phyloP scores from a whole-genome alignment of 1,140 invertebrate species.

The Nymphalis io region DNA sequence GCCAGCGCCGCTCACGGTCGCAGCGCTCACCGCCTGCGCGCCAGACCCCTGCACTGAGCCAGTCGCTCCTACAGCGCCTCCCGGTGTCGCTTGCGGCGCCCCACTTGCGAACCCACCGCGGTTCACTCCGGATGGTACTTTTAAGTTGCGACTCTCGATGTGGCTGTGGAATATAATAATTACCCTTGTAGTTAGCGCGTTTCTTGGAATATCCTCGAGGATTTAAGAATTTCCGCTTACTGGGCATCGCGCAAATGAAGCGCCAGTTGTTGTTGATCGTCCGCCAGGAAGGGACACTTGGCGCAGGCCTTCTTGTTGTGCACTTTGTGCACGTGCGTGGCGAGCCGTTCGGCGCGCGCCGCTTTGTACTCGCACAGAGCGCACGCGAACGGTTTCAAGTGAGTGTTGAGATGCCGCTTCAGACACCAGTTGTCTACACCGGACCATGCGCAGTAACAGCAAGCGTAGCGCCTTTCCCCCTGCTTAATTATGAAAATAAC shows the following conservation, averaged over 20 bases:
- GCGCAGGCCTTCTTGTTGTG: conserved; percentile 94
- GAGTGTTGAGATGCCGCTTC: conserved; percentile 94
- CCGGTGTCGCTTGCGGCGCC: conserved; percentile 26
- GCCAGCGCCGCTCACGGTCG: conserved; percentile 36
- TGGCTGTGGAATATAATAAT: conserved; percentile 52
- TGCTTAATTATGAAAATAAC: conserved; percentile 39
- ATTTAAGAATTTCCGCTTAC: conserved; percentile 30
- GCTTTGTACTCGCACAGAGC: conserved; percentile 95
- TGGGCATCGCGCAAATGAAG: conserved; percentile 85
- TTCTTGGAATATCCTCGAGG: background rate
- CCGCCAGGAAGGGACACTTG: conserved; percentile 91
- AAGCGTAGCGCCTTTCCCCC: conserved; percentile 86
- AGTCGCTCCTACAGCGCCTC: conserved; percentile 27
- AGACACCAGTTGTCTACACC: conserved; percentile 97
- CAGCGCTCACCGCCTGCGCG: conserved; percentile 27
- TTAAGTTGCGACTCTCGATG: conserved; percentile 75
- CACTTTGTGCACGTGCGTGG: conserved; percentile 94
- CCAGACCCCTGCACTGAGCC: conserved; percentile 30
- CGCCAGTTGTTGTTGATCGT: conserved; percentile 88
- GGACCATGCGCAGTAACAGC: conserved; percentile 94
- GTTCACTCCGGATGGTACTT: conserved; percentile 67
- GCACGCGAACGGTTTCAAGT: conserved; percentile 94
- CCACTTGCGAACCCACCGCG: conserved; percentile 34
- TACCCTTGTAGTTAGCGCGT: background rate
- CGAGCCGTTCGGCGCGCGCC: conserved; percentile 90